These are phyloP conservation scores for Trochalopteron elliotii DNA, from an alignment of 2,113 vertebrate species.

Conservation along the genomic window DNA sequence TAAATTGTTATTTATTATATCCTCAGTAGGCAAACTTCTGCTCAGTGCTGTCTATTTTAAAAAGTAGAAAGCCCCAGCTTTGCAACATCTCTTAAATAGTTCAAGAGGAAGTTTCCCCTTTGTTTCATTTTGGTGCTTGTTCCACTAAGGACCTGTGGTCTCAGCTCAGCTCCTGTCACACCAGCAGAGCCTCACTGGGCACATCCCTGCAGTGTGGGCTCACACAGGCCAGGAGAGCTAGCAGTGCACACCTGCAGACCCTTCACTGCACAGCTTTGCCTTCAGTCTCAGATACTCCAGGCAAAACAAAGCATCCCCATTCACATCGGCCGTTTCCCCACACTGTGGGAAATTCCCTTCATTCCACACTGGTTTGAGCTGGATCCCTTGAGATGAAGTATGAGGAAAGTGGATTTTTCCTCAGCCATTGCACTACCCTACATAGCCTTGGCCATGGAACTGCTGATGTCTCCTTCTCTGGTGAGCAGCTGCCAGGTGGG, in stretches of 20 bases:
- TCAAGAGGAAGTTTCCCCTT: neutral
- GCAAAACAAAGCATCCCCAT: neutral
- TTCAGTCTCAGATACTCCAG: neutral
- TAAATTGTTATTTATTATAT: neutral
- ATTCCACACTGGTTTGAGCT: neutral
- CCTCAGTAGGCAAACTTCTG: neutral
- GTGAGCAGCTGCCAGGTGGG: neutral
- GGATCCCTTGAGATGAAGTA: neutral
- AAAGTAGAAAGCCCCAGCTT: neutral
- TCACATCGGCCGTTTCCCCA: rapidly evolving
- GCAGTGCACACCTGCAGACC: neutral
- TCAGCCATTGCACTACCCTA: neutral
- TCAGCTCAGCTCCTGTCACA: rapidly evolving
- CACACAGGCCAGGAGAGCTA: neutral
- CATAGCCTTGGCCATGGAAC: neutral
- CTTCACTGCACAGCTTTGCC: neutral
- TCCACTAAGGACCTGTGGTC: rapidly evolving
- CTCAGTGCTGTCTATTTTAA: neutral
- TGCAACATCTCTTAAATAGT: rapidly evolving
- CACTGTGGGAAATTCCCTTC: neutral
- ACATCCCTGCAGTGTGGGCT: neutral
- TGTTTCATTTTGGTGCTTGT: neutral
- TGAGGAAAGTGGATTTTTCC: neutral
- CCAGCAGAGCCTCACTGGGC: rapidly evolving
- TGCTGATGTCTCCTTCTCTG: neutral